Conservation (phyloP, 2,113 vertebrate genomes). For the Polypterus senegalus region DNA sequence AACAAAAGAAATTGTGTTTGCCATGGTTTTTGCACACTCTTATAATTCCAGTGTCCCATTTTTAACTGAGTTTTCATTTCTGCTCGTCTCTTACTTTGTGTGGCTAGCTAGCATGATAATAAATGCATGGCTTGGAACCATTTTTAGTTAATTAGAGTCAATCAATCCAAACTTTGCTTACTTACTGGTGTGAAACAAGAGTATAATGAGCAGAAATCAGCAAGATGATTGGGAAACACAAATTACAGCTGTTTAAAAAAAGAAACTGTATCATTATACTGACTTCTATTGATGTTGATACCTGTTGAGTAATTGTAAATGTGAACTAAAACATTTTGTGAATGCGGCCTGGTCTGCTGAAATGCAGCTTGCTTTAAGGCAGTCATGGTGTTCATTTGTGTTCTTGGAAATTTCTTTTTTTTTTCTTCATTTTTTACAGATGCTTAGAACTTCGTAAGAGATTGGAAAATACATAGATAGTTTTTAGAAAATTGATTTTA, state of each 20-base stretch:
- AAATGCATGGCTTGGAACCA: conserved; percentile 98
- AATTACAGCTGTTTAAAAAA: conserved; percentile 84
- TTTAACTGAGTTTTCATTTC: conserved; percentile 86
- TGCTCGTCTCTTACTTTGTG: conserved; percentile 88
- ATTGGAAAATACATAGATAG: too few relatives aligned
- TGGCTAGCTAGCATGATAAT: conserved; percentile 98
- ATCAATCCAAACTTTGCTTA: conserved; percentile 99
- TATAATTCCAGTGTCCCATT: conserved; percentile 68
- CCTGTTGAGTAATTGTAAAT: conserved; percentile 58
- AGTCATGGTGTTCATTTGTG: too few relatives aligned
- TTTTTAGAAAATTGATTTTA: too few relatives aligned
- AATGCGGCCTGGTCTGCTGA: background rate
- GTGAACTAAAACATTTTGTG: conserved; percentile 3
- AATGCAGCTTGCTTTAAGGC: too few relatives aligned
- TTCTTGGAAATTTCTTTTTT: too few relatives aligned
- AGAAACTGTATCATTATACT: conserved; percentile 58
- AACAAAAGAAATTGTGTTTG: conserved; percentile 43
- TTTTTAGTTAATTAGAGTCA: conserved; percentile 99
- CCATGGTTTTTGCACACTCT: conserved; percentile 51
- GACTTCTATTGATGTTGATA: conserved; percentile 52
- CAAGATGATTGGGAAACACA: conserved; percentile 99
- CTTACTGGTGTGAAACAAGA: conserved; percentile 99
- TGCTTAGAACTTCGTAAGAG: too few relatives aligned
- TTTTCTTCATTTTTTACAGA: too few relatives aligned
- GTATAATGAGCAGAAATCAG: conserved; percentile 99